Evolutionary conservation across 2,888 invertebrate genomes (phyloP), one percentile per base, ranked within the genome.

Genomic region (Oligia fasciuncula): DNA sequence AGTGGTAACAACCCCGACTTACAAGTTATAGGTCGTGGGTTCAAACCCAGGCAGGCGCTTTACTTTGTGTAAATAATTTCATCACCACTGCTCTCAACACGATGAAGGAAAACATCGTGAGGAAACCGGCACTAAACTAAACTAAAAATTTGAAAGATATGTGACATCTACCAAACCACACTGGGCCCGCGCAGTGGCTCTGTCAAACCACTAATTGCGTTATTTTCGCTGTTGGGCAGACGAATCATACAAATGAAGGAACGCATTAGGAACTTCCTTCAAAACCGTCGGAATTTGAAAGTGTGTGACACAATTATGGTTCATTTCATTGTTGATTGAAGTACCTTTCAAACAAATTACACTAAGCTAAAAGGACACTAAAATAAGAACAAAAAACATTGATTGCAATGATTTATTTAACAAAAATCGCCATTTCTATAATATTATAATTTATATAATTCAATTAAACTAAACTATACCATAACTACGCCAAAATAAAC

Each of bases 381-480:
- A 57, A 87, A 91, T 83, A 68, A 88, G 85, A 91, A 90, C 62
- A 78, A 73, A 62, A 66, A 46, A 69, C 0, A 35, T 79, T 23
- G 81, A 89, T 93, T 91, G 86, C 86, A 92, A 90, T 90, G 90
- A 91, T 93, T 93, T 92, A 93, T 87, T 92, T 91, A 90, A 90
- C 89, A 92, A 93, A 92, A 92, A 89, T 88, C 88, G 85, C 83
- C 79, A 86, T 89, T 86, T 89, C 79, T 86, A 87, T 87, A 66
- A 87, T 87, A 66, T 23, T n/a, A 66, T 65, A 84, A 86, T 86
- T 78, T 67, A 81, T 80, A 79, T 77, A 84, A 86, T 81, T 82
- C 66, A 76, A 79, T 68, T 57, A 14, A 77, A 87, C 68, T 82
- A 80, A 80, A 84, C 87, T 85, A 79, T 43, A 65, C 69, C 80